phyloP scores from a whole-genome alignment of 2,113 vertebrate genomes.

The Eupsittula cactorum region DNA sequence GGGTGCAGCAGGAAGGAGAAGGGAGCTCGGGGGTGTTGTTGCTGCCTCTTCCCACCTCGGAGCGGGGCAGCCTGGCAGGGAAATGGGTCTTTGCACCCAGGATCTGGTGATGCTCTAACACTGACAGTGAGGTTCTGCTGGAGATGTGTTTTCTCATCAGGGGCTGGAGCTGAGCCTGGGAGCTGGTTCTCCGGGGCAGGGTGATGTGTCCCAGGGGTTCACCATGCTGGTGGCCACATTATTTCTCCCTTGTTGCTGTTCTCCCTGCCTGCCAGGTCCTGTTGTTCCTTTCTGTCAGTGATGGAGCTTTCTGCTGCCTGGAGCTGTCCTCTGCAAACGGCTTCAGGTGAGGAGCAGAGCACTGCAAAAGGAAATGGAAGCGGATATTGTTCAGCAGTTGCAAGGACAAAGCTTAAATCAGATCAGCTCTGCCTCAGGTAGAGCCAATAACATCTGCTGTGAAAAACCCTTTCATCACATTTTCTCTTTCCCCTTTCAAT shows the following conservation, averaged over 20 bases:
- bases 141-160: not conserved
- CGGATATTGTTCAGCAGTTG: rapidly evolving
- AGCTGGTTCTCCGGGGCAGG: not conserved
- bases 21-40: not conserved
- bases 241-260: not conserved
- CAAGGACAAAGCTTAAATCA: not conserved
- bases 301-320: not conserved
- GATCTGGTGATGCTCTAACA: not conserved
- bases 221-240: rapidly evolving
- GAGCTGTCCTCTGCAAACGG: not conserved
- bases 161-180: not conserved
- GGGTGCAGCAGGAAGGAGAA: not conserved
- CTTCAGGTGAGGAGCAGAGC: not conserved
- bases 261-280: too few relatives aligned
- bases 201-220: not conserved
- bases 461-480: not conserved
- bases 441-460: not conserved
- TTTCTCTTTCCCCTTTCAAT: not conserved
- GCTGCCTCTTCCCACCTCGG: not conserved
- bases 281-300: too few relatives aligned
- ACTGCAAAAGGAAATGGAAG: rapidly evolving
- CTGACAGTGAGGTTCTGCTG: not conserved
- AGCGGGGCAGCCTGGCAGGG: not conserved
- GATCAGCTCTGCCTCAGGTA: not conserved
- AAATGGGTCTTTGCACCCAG: not conserved